Evolutionary conservation across 2,888 invertebrate species (phyloP), one percentile per base, ranked within the genome.

Genomic region (Drosophila nigritarsus): DNA sequence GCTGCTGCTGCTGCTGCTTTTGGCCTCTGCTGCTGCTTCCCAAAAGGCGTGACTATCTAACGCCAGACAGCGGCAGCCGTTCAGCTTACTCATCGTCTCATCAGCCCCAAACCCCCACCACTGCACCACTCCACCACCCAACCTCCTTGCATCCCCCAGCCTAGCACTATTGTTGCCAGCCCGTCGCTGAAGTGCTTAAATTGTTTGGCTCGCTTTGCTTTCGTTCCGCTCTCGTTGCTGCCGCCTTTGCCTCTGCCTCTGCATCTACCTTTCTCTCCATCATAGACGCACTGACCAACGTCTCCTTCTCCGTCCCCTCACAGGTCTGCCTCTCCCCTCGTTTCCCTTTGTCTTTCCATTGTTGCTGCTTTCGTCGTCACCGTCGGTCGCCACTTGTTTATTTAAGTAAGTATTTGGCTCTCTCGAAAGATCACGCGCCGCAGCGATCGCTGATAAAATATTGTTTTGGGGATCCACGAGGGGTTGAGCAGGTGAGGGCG

Each of bases 401-500:
- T 78, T 73, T 86, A 45, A 45, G 71, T 70, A 53, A 64, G 65
- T 65, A 75, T 75, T 82, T 73, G 84, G 69, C 69, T 77, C 87
- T 71, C 69, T 86, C 74, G 75, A 63, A 80, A 87, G 87, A 83
- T 83, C 83, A 83, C 83, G 83, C 83, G 83, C 83, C 82, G 75
- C 75, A 73, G 75, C 84, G 87, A 87, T 87, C 60, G 75, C 82
- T 83, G 83, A 83, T 83, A 80, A 87, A 83, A 78, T 75, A 78
- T 71, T 74, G 62, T 40, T 59, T 67, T 42, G 53, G 30, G 29
- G 24, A 48, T 51, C 49, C 49, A 40, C 51, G 29, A 27, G 65
- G 24, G 29, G 29, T 45, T 20, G 15, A 7, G 45, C 45, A 45
- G 15, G 11, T 24, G 53, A 24, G 18, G 24, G 30, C 30, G 45